These are phyloP conservation scores for Dromiciops gliroides DNA, from an alignment of 2,113 vertebrate species.

Conservation along the genomic window DNA sequence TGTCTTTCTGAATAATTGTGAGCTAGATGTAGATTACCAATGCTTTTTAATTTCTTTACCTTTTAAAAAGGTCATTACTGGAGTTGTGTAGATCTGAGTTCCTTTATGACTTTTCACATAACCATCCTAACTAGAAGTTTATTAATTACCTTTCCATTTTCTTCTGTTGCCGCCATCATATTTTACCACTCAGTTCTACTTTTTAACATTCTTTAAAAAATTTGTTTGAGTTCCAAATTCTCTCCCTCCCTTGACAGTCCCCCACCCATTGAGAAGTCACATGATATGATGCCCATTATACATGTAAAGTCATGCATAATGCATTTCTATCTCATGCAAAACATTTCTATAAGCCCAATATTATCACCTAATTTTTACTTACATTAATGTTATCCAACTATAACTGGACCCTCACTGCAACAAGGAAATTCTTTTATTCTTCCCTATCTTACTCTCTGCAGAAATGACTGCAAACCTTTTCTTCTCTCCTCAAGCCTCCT, in stretches of 20 bases:
- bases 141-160: background rate
- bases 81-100: background rate
- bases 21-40: background rate
- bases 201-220: background rate
- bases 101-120: background rate
- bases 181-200: background rate
- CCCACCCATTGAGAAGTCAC: background rate
- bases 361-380: background rate
- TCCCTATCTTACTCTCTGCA: background rate
- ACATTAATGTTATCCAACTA: background rate
- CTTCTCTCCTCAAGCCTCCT: background rate
- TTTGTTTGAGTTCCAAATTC: background rate
- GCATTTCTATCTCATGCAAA: background rate
- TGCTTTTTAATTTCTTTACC: background rate
- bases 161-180: background rate
- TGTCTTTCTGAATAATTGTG: background rate
- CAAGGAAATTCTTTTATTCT: background rate
- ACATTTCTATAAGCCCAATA: background rate
- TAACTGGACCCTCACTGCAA: background rate
- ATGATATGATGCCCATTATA: background rate
- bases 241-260: background rate
- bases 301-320: background rate
- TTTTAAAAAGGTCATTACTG: background rate
- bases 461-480: background rate
- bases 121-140: background rate